phyloP scores from a whole-genome alignment of 1,140 invertebrate genomes.

The Saxidomus purpurata region DNA sequence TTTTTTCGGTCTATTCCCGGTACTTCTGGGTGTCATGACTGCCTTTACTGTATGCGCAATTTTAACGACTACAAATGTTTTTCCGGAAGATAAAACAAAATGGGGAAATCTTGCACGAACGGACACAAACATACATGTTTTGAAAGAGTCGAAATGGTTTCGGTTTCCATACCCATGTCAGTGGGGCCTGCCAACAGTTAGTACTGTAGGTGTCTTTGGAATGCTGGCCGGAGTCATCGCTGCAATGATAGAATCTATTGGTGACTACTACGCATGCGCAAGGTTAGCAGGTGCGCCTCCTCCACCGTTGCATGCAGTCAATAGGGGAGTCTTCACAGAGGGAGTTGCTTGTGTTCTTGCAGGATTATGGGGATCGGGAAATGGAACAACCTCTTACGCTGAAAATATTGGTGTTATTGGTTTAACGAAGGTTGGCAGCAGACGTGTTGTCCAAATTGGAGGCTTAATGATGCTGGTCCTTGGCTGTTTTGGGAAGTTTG shows the following conservation, averaged over 20 bases:
- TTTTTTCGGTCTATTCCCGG: conserved; percentile 94
- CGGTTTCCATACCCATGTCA: conserved; percentile 93
- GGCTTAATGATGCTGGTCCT: conserved; percentile 91
- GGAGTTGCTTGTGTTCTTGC: conserved; percentile 94
- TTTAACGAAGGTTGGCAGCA: conserved; percentile 90
- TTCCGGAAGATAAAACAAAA: conserved; percentile 86
- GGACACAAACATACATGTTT: conserved; percentile 92
- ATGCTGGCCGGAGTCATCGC: conserved; percentile 83
- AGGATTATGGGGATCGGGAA: conserved; percentile 93
- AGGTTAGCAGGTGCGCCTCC: conserved; percentile 90
- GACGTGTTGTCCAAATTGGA: conserved; percentile 94
- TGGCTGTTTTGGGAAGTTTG: conserved; percentile 91
- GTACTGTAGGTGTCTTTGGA: conserved; percentile 79
- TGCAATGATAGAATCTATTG: conserved; percentile 83
- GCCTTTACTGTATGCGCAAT: conserved; percentile 92
- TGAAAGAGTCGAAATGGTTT: conserved; percentile 93
- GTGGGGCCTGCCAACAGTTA: conserved; percentile 83
- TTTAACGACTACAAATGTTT: conserved; percentile 90
- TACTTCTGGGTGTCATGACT: conserved; percentile 84
- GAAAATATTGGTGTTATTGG: conserved; percentile 97
- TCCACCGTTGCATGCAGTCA: conserved; percentile 92
- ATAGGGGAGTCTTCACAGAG: conserved; percentile 93
- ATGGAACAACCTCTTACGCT: conserved; percentile 93
- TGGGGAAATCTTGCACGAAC: conserved; percentile 92
- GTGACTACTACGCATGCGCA: too few relatives aligned